These are phyloP conservation scores for Gerris lacustris DNA, from an alignment of 2,888 invertebrate species.

Conservation along the genomic window DNA sequence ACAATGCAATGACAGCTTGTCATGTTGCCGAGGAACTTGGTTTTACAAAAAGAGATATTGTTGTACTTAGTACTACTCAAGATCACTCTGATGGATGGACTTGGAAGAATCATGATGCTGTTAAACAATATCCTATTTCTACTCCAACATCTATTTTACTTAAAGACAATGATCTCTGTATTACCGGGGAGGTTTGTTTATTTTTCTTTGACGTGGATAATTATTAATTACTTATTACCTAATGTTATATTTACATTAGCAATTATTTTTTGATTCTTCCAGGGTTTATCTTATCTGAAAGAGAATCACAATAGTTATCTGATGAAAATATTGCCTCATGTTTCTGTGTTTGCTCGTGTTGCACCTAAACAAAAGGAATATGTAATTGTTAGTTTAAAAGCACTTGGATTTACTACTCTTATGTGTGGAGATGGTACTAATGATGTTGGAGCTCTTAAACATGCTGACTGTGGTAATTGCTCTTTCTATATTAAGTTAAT, in stretches of 20 bases:
- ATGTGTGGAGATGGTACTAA: constrained; percentile 99
- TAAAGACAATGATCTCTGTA: constrained; percentile 72
- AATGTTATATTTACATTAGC: background rate
- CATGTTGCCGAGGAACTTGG: constrained; percentile 90
- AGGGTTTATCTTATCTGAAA: constrained; percentile 58
- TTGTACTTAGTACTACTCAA: constrained; percentile 51
- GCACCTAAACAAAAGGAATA: constrained; percentile 98
- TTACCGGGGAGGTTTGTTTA: constrained; percentile 70
- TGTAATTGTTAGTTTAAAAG: constrained; percentile 78
- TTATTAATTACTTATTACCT: constrained; percentile 10
- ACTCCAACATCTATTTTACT: constrained; percentile 46
- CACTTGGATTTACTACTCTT: constrained; percentile 74
- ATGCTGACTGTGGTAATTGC: constrained; percentile 70
- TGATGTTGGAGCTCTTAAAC: constrained; percentile 96
- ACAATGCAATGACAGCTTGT: constrained; percentile 96
- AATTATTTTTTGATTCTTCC: constrained; percentile 16
- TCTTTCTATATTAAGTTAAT: constrained; percentile 15
- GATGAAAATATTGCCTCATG: constrained; percentile 61
- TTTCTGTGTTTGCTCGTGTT: constrained; percentile 90
- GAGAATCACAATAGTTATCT: constrained; percentile 51
- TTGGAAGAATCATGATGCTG: constrained; percentile 68
- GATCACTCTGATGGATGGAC: constrained; percentile 45
- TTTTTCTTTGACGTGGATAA: constrained; percentile 7
- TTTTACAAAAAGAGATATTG: constrained; percentile 54
- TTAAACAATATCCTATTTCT: constrained; percentile 44